Evolutionary conservation across 2,113 vertebrate genomes (phyloP).

Genomic region (Balaenoptera acutorostrata): DNA sequence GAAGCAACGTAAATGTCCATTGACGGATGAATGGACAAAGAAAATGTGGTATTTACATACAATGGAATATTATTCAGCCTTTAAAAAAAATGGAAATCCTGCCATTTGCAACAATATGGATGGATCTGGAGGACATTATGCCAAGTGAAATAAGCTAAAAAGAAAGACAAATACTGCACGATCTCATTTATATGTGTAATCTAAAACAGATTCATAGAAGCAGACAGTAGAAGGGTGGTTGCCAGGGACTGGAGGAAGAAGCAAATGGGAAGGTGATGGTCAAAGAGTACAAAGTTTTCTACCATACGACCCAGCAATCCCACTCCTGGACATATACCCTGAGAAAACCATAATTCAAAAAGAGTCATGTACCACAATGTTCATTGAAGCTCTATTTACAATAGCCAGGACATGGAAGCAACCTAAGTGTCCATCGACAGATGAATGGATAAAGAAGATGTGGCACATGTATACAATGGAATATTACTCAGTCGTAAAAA

Average conservation of each 20-base stretch:
- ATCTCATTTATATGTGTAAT: background rate
- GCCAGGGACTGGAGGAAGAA: background rate
- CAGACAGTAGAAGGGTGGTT: background rate
- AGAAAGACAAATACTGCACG: background rate
- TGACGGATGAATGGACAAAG: background rate
- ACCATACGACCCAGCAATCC: background rate
- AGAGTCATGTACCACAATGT: too few relatives aligned
- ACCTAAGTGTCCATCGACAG: too few relatives aligned
- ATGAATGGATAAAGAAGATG: too few relatives aligned
- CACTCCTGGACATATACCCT: too few relatives aligned
- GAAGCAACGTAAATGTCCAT: background rate
- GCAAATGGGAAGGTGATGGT: background rate
- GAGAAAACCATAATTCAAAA: too few relatives aligned
- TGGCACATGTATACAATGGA: too few relatives aligned
- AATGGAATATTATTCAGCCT: background rate
- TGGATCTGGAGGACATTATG: background rate
- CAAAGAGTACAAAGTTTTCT: background rate
- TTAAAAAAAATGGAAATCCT: background rate
- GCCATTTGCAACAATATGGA: background rate
- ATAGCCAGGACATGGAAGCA: too few relatives aligned
- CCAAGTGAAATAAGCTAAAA: background rate
- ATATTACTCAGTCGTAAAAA: too few relatives aligned
- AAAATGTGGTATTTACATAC: background rate
- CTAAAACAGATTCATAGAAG: background rate
- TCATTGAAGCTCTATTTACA: too few relatives aligned